phyloP scores from a whole-genome alignment of 2,113 vertebrate genomes.

The Tichodroma muraria region DNA sequence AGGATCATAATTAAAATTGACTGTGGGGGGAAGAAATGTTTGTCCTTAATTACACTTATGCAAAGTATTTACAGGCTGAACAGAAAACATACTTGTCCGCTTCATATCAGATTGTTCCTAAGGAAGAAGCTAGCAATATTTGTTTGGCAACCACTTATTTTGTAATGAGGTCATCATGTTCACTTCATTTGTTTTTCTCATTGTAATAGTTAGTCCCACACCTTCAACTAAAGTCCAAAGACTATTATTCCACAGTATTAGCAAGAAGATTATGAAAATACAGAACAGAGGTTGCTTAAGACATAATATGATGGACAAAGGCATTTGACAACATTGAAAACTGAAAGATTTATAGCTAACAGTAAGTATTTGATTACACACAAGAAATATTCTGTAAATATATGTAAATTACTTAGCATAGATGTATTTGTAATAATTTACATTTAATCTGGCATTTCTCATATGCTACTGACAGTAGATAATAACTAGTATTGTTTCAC shows the following conservation, averaged over 20 bases:
- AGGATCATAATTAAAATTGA: background rate
- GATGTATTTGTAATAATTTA: background rate
- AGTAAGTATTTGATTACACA: background rate
- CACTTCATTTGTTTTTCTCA: conserved; percentile 43
- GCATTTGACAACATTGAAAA: conserved; percentile 42
- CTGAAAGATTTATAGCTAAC: conserved; percentile 13
- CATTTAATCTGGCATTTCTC: background rate
- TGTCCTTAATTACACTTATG: conserved; percentile 21
- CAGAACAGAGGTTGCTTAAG: conserved; percentile 38
- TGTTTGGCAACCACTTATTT: conserved; percentile 54
- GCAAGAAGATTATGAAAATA: conserved; percentile 47
- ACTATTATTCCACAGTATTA: conserved; percentile 22
- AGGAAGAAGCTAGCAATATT: conserved; percentile 54
- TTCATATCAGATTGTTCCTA: conserved; percentile 53
- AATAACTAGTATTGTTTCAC: background rate
- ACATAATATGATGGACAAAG: conserved; percentile 14
- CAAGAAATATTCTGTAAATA: conserved; percentile 4
- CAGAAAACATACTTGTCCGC: background rate
- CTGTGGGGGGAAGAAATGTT: background rate
- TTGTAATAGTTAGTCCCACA: conserved; percentile 7
- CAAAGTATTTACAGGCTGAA: conserved; percentile 45
- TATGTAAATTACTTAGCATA: conserved; percentile 1
- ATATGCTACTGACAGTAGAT: background rate
- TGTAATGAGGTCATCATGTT: conserved; percentile 49
- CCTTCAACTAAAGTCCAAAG: conserved; percentile 24